A percentile compares a stretch with the other conserved stretches of the same genome.
phyloP scores from a whole-genome alignment of 2,113 vertebrate species.

The Corydoras maculifer region DNA sequence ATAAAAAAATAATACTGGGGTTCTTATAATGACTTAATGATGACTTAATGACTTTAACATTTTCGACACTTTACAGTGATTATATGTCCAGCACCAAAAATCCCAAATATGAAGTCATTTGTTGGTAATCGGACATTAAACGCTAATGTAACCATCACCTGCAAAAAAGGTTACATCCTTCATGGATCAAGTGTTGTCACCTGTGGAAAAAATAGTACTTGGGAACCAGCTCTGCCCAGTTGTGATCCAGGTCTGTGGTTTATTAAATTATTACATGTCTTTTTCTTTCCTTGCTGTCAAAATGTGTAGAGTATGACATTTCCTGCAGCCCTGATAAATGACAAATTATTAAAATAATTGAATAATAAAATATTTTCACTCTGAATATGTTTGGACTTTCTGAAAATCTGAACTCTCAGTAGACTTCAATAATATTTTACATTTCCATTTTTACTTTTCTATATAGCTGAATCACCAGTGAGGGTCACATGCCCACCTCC shows the following conservation, averaged over 20 bases:
- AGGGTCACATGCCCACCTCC: constrained; percentile 4
- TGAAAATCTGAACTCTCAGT: no score
- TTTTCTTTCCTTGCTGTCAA: no score
- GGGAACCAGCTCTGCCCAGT: constrained; percentile 7
- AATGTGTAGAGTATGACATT: no score
- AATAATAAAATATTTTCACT: no score
- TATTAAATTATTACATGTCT: no score
- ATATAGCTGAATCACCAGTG: background rate
- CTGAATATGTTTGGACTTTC: no score
- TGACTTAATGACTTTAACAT: no score
- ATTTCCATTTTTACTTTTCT: background rate
- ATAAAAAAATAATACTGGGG: no score
- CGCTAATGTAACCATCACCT: background rate
- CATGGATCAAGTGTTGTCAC: background rate
- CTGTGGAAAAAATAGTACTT: constrained; percentile 10
- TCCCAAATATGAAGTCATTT: background rate
- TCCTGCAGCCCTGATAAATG: no score
- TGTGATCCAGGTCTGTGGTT: background rate
- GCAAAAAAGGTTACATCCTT: background rate
- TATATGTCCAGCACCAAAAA: constrained; percentile 3
- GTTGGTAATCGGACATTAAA: background rate
- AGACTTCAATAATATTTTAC: no score
- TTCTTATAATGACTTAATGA: no score
- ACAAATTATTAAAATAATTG: no score
- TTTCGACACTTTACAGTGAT: background rate